A percentile compares a stretch with the other conserved stretches of the same genome.
Evolutionary conservation across 2,797 vertebrate genomes (phyloP).

Genomic region (Acanthis flammea): DNA sequence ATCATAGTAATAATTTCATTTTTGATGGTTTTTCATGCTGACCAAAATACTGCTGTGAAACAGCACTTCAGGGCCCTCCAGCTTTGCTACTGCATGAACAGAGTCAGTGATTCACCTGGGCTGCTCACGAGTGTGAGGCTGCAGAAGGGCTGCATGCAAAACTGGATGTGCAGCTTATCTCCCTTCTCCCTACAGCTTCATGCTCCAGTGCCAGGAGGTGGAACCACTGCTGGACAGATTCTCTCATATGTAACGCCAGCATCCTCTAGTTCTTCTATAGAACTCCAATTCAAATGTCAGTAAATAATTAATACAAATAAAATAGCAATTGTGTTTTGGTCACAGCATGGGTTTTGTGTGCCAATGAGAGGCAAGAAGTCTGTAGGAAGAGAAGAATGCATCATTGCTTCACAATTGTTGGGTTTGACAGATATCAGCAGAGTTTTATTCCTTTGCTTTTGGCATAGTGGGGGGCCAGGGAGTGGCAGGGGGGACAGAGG

Average conservation of each 20-base stretch:
- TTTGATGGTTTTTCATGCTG: neutral
- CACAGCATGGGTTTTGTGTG: neutral
- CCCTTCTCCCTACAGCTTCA: neutral
- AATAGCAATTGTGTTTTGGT: neutral
- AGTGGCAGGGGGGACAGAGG: neutral
- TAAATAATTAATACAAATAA: constrained; percentile 26
- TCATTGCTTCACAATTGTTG: neutral
- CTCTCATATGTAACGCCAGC: neutral
- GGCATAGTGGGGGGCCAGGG: neutral
- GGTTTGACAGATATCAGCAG: neutral
- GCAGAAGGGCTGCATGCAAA: neutral
- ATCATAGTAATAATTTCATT: neutral
- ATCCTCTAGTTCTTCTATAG: neutral
- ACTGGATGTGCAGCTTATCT: neutral
- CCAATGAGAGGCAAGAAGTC: neutral
- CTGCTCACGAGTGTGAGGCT: neutral
- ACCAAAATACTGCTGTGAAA: neutral
- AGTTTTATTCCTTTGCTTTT: neutral
- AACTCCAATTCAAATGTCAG: neutral
- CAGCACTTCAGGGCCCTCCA: neutral
- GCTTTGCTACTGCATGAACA: neutral
- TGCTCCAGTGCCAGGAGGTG: neutral
- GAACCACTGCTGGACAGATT: neutral
- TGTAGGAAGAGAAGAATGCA: neutral
- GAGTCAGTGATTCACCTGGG: neutral